Percentiles rank a stretch among this genome's conserved stretches.
Evolutionary conservation across 2,888 invertebrate genomes (phyloP).

Genomic region (Chydorus sphaericus): DNA sequence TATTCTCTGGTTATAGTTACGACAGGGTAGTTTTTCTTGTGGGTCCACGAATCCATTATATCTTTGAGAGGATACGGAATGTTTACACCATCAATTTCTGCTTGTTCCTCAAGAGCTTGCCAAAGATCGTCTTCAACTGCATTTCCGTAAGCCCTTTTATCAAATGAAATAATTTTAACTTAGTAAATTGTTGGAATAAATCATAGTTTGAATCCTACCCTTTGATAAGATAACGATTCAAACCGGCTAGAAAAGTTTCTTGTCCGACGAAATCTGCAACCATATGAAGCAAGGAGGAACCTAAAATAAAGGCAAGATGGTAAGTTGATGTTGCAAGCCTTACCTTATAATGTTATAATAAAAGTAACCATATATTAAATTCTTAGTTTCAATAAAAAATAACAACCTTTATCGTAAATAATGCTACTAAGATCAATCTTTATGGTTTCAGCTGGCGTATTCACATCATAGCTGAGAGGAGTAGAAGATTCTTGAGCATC

Average conservation of each 20-base stretch:
- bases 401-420: conserved; percentile 68
- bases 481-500: conserved; percentile 71
- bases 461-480: conserved; percentile 56
- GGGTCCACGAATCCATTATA: conserved; percentile 23
- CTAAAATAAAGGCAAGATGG: conserved; percentile 35
- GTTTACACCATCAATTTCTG: not conserved
- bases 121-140: conserved; percentile 8
- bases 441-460: conserved; percentile 65
- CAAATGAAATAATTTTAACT: conserved; percentile 10
- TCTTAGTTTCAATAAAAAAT: not conserved
- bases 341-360: too few species aligned
- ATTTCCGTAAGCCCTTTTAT: conserved; percentile 15
- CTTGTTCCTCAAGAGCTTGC: conserved; percentile 3
- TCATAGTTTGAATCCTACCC: conserved; percentile 18
- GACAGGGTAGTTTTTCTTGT: conserved; percentile 8
- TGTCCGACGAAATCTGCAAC: conserved; percentile 22
- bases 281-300: conserved; percentile 41
- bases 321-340: too few species aligned
- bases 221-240: conserved; percentile 49
- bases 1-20: conserved; percentile 9
- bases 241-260: conserved; percentile 48
- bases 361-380: not conserved
- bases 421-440: conserved; percentile 77
- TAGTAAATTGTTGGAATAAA: not conserved
- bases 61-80: conserved; percentile 34